Evolutionary conservation across 2,888 invertebrate species (phyloP), one percentile per base, ranked within the genome.

Genomic region (Brachypalpus laphriformis): DNA sequence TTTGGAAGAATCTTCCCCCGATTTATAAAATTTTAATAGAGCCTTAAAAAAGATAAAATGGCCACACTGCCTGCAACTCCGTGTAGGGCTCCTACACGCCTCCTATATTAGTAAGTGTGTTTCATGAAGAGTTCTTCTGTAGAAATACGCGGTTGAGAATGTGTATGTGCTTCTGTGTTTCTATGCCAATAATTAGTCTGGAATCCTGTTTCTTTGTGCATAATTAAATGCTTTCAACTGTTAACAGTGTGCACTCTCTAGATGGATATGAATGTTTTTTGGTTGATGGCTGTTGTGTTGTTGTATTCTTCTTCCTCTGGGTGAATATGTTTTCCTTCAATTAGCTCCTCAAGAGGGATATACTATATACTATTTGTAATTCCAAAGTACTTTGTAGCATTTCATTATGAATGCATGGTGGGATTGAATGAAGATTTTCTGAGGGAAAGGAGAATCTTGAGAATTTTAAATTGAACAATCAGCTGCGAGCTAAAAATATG

Each of bases 181-280:
- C 59, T 37, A 59, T 49, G 68, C 51, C 61, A 59, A 68, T 78
- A 78, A 78, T 71, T 71, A 72, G 80, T 71, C 72, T 57, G 40
- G 72, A 72, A 31, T 72, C 57, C 54, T 80, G 65, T 66, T 80
- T 57, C 80, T 80, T 80, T 80, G 72, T 66, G 80, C 72, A 72
- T 80, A 80, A 80, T 80, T 80, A 66, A 80, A 80, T 80, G 80
- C 65, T 80, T 72, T 80, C 65, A 80, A 59, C 80, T 80, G 80
- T 80, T 72, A 80, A 80, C 72, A 63, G 70, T 47, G 47, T 63
- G 71, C 56, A 54, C 63, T 59, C 63, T 59, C 34, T 25, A 34
- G 54, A 57, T 57, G 63, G 40, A 47, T 54, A 70, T 54, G 61
- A 61, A 63, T 70, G 77, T 71, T 78, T 56, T 47, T 28, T 42